These are phyloP conservation scores for Caenorhabditis panamensis DNA, from an alignment of 2,888 invertebrate species.

Conservation along the genomic window DNA sequence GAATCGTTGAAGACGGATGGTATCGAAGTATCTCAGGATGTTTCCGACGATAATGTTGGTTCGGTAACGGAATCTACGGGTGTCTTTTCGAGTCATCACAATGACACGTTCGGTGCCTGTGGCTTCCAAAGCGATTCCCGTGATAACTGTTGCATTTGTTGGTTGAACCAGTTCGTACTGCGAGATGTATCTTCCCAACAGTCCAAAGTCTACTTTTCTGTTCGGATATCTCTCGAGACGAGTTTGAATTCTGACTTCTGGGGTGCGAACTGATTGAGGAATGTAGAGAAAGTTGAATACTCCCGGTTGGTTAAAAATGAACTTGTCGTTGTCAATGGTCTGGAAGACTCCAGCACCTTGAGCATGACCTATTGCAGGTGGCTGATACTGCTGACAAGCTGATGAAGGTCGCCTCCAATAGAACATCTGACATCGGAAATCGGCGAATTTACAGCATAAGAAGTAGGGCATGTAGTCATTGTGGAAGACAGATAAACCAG, in stretches of 20 bases:
- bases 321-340: slow-evolving; percentile 89
- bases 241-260: slow-evolving; percentile 79
- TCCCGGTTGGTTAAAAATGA: slow-evolving; percentile 92
- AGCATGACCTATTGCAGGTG: slow-evolving; percentile 85
- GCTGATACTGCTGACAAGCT: slow-evolving; percentile 89
- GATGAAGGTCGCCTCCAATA: slow-evolving; percentile 92
- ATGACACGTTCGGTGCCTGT: slow-evolving; percentile 77
- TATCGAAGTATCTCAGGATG: slow-evolving; percentile 80
- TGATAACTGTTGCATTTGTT: slow-evolving; percentile 80
- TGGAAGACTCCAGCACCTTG: slow-evolving; percentile 95
- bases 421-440: slow-evolving; percentile 94
- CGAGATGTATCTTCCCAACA: slow-evolving; percentile 69
- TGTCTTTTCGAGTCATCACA: slow-evolving; percentile 79
- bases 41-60: slow-evolving; percentile 80
- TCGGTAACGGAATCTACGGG: slow-evolving; percentile 77
- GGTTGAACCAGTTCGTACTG: slow-evolving; percentile 80
- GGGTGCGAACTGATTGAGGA: slow-evolving; percentile 73
- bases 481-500: slow-evolving; percentile 95
- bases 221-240: slow-evolving; percentile 80
- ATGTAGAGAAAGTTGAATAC: slow-evolving; percentile 79
- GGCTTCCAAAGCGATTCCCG: slow-evolving; percentile 72
- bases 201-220: slow-evolving; percentile 79
- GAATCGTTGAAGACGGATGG: slow-evolving; percentile 80
- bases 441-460: slow-evolving; percentile 94
- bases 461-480: slow-evolving; percentile 96